Evolutionary conservation across 2,888 invertebrate species (phyloP).

Genomic region (Erannis defoliaria): DNA sequence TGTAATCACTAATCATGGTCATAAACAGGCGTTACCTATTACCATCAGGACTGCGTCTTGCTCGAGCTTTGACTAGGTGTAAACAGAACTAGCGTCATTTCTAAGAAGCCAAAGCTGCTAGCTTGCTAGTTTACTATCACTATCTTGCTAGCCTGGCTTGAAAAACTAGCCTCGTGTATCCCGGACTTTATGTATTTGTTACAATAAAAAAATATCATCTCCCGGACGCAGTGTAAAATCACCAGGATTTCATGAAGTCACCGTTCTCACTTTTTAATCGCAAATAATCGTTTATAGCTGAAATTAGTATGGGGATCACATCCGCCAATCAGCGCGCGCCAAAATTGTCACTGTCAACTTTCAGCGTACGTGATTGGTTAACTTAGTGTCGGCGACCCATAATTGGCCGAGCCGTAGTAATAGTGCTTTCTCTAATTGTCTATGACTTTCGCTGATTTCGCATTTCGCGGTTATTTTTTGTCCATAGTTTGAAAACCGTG

Average conservation of each 20-base stretch:
- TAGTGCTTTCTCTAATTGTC: slow-evolving; percentile 71
- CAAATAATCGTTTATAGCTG: not conserved
- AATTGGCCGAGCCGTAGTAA: slow-evolving; percentile 63
- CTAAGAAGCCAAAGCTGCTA: too few relatives aligned
- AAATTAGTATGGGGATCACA: slow-evolving; percentile 52
- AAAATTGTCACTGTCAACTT: slow-evolving; percentile 68
- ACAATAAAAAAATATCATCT: too few relatives aligned
- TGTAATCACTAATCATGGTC: too few relatives aligned
- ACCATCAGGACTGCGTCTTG: too few relatives aligned
- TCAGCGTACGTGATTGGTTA: slow-evolving; percentile 70
- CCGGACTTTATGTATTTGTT: too few relatives aligned
- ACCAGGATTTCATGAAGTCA: not conserved
- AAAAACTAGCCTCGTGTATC: too few relatives aligned
- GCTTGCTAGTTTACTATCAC: too few relatives aligned
- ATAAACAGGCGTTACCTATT: too few relatives aligned
- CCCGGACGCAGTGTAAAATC: too few relatives aligned
- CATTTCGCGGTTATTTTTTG: slow-evolving; percentile 54
- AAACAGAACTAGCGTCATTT: too few relatives aligned
- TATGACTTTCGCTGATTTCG: slow-evolving; percentile 70
- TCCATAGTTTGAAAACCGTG: slow-evolving; percentile 35
- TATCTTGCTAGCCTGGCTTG: too few relatives aligned
- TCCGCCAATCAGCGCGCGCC: slow-evolving; percentile 57
- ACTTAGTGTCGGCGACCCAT: slow-evolving; percentile 59
- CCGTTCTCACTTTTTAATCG: slow-evolving; percentile 13
- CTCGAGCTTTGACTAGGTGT: too few relatives aligned